Evolutionary conservation across 2,888 invertebrate species (phyloP), one percentile per base, ranked within the genome.

Genomic region (Torymus auratus): DNA sequence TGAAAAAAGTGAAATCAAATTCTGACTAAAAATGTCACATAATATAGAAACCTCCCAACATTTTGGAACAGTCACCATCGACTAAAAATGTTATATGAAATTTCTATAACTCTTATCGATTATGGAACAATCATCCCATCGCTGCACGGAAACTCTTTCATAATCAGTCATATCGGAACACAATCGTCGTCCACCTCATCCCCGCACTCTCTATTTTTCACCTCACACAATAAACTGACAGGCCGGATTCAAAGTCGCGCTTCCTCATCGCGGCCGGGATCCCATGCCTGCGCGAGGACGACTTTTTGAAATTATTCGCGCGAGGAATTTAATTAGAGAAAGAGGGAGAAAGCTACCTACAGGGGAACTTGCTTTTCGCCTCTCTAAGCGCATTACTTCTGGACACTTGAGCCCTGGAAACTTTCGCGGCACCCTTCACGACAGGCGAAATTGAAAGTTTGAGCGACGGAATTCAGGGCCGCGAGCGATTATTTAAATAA

Each of bases 311-410:
- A 82, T 82, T 79, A 79, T 79, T 79, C 68, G 69, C 76, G 69
- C 72, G 73, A 82, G 79, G 75, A 82, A 82, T 82, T 82, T 82
- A 82, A 82, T 82, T 82, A 82, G 72, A 78, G 71, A 55, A 28
- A 69, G 52, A 69, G 58, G 5, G 28, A 23, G n/a, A 3, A 28
- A 15, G 41, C 28, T 28, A 28, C 28, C 2, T 2, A 50, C 0
- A 4, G 41, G 72, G 50, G 17, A 55, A 76, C 71, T 76, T 69
- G 72, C 72, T 68, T 68, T 76, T 71, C 70, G 41, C 50, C 28
- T 71, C 78, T 71, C 78, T 71, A 78, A 78, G 67, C 74, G 78
- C 52, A 78, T 81, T 78, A 81, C 74, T 81, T 82, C 78, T 78
- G 81, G 68, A 78, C 78, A 75, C 71, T 82, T 78, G 78, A 82